These are phyloP conservation scores for Boloria euphrosyne DNA, from an alignment of 2,888 invertebrate genomes.

Conservation along the genomic window DNA sequence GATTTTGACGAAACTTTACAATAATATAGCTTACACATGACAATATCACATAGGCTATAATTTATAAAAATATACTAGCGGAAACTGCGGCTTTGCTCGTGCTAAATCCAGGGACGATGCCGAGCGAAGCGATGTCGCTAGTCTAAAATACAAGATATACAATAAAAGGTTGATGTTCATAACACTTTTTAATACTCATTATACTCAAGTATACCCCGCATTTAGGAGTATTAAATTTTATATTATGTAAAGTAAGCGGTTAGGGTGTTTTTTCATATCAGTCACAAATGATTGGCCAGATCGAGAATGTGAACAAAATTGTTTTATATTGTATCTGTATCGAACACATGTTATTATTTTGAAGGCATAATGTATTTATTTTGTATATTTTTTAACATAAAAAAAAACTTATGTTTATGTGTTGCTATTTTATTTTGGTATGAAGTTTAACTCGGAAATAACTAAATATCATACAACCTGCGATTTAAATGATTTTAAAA, in stretches of 20 bases:
- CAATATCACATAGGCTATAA: too few relatives aligned
- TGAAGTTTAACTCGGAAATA: constrained; percentile 8
- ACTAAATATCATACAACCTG: not conserved
- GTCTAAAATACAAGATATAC: too few relatives aligned
- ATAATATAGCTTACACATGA: too few relatives aligned
- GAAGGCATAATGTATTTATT: constrained; percentile 20
- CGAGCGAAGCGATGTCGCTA: too few relatives aligned
- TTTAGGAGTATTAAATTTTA: not conserved
- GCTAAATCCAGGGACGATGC: too few relatives aligned
- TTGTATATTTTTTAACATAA: constrained; percentile 2
- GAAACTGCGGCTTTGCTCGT: too few relatives aligned
- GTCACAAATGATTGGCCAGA: constrained; percentile 29
- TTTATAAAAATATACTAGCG: too few relatives aligned
- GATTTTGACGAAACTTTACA: too few relatives aligned
- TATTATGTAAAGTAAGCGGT: constrained; percentile 6
- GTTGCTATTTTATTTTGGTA: constrained; percentile 5
- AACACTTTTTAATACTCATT: too few relatives aligned
- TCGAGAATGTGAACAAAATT: constrained; percentile 3
- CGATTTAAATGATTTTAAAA: constrained; percentile 10
- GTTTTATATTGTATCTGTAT: constrained; percentile 2
- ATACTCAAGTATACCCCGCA: not conserved
- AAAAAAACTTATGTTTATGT: not conserved
- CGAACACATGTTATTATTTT: not conserved
- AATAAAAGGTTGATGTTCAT: too few relatives aligned
- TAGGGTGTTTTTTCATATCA: constrained; percentile 23